Evolutionary conservation across 2,797 vertebrate genomes (phyloP), one percentile per base, ranked within the genome.

Genomic region (Coendou prehensilis): DNA sequence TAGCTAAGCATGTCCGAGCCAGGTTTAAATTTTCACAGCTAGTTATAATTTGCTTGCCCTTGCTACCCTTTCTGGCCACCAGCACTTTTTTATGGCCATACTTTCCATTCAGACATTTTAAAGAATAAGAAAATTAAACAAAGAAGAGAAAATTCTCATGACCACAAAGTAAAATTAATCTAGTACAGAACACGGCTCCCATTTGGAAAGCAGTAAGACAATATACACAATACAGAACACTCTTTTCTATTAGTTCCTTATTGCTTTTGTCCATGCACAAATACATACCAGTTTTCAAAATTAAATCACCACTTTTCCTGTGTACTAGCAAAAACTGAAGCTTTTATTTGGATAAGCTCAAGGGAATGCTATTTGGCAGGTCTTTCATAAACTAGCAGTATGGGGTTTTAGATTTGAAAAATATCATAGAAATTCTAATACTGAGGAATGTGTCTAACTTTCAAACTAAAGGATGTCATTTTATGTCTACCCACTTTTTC

Each of bases 241-340:
- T 78, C 83, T 86, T 82, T 96, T 94, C 83, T 64, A 52, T 50
- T 50, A 90, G 52, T 56, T n/a, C 28, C 80, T 89, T 88, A 92
- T 67, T 76, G 67, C 14, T 89, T 33, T 64, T 11, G 30, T 87
- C 57, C 96, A 94, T 56, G 69, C 50, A 93, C 22, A 80, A 67
- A 85, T 37, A 93, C 67, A 15, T 1, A 81, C n/a, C 80, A 69
- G 52, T 71, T 75, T 84, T 57, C 69, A 80, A 87, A 93, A 79
- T 84, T 26, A 96, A 86, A 87, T 94, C 69, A 75, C 78, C 45
- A 30, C 20, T 87, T 92, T 64, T 76, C 54, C 26, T 47, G 30
- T 61, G 50, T 76, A 73, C n/a, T 30, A 67, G 61, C 69, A n/a
- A 88, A 56, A 57, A 79, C 11, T n/a, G 15, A 61, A 94, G 86